phyloP scores from a whole-genome alignment of 1,140 invertebrate genomes.

The Eumaeus atala region DNA sequence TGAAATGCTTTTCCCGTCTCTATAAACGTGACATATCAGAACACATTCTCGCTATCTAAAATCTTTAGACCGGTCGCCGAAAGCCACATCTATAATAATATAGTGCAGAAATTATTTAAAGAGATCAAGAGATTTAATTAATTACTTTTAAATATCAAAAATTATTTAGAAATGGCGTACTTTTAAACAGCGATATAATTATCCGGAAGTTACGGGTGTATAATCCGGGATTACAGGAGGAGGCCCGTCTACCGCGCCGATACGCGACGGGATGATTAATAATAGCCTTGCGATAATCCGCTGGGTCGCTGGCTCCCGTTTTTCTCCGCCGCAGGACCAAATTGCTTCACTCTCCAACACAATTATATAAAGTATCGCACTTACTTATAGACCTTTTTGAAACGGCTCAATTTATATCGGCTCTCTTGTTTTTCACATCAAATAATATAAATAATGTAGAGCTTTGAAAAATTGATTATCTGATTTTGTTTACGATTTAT shows the following conservation, averaged over 20 bases:
- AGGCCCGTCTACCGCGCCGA: slow-evolving; percentile 33
- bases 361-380: slow-evolving; percentile 4
- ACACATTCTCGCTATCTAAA: too few relatives aligned
- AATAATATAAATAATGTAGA: too few relatives aligned
- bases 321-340: slow-evolving; percentile 23
- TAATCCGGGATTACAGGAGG: slow-evolving; percentile 47
- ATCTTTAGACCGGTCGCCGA: too few relatives aligned
- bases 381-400: neutral
- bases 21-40: too few relatives aligned
- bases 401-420: slow-evolving; percentile 7
- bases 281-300: slow-evolving; percentile 51
- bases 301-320: slow-evolving; percentile 26
- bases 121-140: too few relatives aligned
- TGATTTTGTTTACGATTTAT: too few relatives aligned
- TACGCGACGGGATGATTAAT: slow-evolving; percentile 54
- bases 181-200: slow-evolving; percentile 36
- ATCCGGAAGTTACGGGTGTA: slow-evolving; percentile 25
- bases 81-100: too few relatives aligned
- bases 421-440: too few relatives aligned
- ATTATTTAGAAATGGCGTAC: slow-evolving; percentile 9
- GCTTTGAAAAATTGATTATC: too few relatives aligned
- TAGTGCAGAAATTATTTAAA: too few relatives aligned
- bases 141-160: too few relatives aligned
- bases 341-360: slow-evolving; percentile 22
- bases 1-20: too few relatives aligned